Base-by-base conservation (phyloP, 64 coral and sea anemone species). In the Stichodactyla mertensii region DNA sequence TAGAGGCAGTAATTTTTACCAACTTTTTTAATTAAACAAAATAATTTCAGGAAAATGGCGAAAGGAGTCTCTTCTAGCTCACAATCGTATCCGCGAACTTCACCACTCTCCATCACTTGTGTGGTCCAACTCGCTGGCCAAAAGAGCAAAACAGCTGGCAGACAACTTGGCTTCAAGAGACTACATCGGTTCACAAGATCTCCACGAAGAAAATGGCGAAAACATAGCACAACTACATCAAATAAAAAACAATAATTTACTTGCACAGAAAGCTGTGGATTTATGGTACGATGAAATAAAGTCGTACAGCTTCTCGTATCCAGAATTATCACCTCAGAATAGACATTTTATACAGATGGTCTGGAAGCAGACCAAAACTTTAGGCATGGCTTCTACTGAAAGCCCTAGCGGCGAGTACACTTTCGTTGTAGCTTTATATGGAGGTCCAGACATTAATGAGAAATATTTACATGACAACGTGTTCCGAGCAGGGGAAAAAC, bases 281-380 rank as follows among this genome's bases (percentile, higher is more conserved):
- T 52, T 90, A 28, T 96, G 94, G 94, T 96, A 96, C 64, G 90
- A 84, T 11, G 94, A 96, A 70, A 90, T 93, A 6, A 84, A 86
- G n/a, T 80, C 84, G 4, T 96, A 96, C 62, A 96, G 94, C 31
- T 96, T 93, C 67, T 92, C 94, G 6, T 96, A 96, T 78, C 94
- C 94, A 13, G 61, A 93, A 59, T 52, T 96, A 55, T 90, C 69
- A 8, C n/a, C 64, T 5, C 61, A 87, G 27, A 93, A 92, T 19
- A 88, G 83, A 60, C 94, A 96, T 87, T 96, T 96, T 90, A 88
- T 90, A 52, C 94, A 96, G 79, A 89, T 96, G 82, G 82, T 93
- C 18, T 96, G 94, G 94, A 92, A 93, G 36, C 83, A 55, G 54
- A 80, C 94, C 23, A 92, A 90, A 23, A 78, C 91, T 14, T 19